Evolutionary conservation across 2,113 vertebrate genomes (phyloP).

Genomic region (Aptenodytes patagonicus): DNA sequence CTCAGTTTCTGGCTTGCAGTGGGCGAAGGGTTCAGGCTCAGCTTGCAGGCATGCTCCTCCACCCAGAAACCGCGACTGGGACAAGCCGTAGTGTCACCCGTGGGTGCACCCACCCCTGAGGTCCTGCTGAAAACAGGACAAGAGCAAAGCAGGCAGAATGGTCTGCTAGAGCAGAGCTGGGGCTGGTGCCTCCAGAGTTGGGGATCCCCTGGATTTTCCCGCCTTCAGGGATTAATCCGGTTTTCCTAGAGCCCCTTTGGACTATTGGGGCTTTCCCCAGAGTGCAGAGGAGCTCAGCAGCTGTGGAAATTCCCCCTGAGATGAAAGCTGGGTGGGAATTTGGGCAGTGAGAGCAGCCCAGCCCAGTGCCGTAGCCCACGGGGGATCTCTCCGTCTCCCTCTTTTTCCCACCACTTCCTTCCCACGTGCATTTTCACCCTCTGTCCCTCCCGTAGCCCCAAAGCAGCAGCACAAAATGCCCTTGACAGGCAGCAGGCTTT

Average conservation of each 20-base stretch:
- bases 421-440: background rate
- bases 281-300: background rate
- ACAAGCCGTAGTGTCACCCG: rapidly evolving
- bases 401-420: background rate
- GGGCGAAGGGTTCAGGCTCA: background rate
- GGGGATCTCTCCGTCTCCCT: background rate
- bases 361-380: rapidly evolving
- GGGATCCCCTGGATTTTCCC: background rate
- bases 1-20: background rate
- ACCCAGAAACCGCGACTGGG: background rate
- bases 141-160: background rate
- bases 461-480: background rate
- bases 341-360: background rate
- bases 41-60: rapidly evolving
- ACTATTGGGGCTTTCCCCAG: background rate
- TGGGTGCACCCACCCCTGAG: background rate
- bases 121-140: background rate
- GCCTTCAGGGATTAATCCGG: background rate
- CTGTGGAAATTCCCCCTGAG: background rate
- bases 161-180: background rate
- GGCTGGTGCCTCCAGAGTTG: background rate
- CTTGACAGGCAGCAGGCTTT: background rate
- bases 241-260: background rate
- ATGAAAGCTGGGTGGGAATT: background rate
- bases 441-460: background rate